phyloP scores from a whole-genome alignment of 1,140 invertebrate species.

The Pseudomyrmex sp. region DNA sequence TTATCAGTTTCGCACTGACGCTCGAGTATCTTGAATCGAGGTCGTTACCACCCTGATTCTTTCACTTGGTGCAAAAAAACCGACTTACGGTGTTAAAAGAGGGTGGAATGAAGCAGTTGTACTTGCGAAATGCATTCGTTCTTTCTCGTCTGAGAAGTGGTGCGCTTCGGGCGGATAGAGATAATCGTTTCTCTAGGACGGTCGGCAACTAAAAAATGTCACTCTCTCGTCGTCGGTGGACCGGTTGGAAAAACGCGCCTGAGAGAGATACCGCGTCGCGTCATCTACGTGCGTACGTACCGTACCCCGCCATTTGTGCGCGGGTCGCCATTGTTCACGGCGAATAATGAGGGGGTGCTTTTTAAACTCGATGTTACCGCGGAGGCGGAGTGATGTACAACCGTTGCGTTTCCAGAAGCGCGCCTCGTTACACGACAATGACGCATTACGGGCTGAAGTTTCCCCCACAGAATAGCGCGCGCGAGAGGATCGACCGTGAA shows the following conservation, averaged over 20 bases:
- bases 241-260: neutral
- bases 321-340: conserved; percentile 39
- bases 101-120: no score
- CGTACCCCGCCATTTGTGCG: conserved; percentile 35
- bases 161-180: neutral
- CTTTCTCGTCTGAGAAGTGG: no score
- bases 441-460: conserved; percentile 37
- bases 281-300: conserved; percentile 45
- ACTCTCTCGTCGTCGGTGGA: conserved; percentile 28
- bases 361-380: conserved; percentile 62
- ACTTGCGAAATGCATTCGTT: no score
- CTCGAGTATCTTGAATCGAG: neutral
- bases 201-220: conserved; percentile 58
- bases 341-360: conserved; percentile 65
- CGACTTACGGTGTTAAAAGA: no score
- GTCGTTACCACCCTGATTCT: neutral
- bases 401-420: conserved; percentile 29
- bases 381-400: conserved; percentile 46
- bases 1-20: neutral
- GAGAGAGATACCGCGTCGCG: conserved; percentile 18
- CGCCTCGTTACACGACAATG: conserved; percentile 59
- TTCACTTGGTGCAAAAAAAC: neutral
- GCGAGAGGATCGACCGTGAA: conserved; percentile 33
- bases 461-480: neutral
- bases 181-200: no score